Evolutionary conservation across 2,888 invertebrate genomes (phyloP), one percentile per base, ranked within the genome.

Genomic region (Eretmocerus hayati): DNA sequence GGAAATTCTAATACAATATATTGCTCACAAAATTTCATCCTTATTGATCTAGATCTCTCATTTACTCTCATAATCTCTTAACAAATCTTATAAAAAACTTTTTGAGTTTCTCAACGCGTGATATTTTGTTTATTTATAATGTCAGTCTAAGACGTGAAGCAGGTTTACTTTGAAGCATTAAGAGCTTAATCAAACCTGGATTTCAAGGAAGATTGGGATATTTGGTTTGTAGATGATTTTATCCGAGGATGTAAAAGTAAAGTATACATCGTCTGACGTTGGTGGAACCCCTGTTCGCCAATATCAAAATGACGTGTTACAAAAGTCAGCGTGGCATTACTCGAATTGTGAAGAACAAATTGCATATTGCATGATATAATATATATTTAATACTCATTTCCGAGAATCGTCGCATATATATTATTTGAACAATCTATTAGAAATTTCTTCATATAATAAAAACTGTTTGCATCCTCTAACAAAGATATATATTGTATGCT

Each of bases 71-170:
- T n/a, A n/a, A n/a, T n/a, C n/a, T n/a, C n/a, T n/a, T n/a, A n/a
- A n/a, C n/a, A n/a, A n/a, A n/a, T n/a, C n/a, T n/a, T n/a, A n/a
- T n/a, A n/a, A n/a, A n/a, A n/a, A n/a, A n/a, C n/a, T n/a, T n/a
- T n/a, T n/a, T n/a, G n/a, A n/a, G n/a, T n/a, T n/a, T 26, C 11
- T 26, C 26, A 11, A 26, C 26, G 26, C 6, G 26, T 26, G 6
- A 26, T 45, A 41, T 15, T 43, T 41, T 31, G 20, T 40, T 52
- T 46, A 42, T 5, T 42, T 32, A 46, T 42, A 39, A 45, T 45
- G 46, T 52, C 52, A 52, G 48, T 52, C 48, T 48, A 48, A 42
- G 22, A 46, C 32, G 42, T 31, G 23, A 43, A 52, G 46, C 43
- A 23, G 46, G 39, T 50, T 48, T 20, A 20, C 32, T 51, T 36